phyloP scores from a whole-genome alignment of 2,888 invertebrate genomes.

The Ormyrus thymus region DNA sequence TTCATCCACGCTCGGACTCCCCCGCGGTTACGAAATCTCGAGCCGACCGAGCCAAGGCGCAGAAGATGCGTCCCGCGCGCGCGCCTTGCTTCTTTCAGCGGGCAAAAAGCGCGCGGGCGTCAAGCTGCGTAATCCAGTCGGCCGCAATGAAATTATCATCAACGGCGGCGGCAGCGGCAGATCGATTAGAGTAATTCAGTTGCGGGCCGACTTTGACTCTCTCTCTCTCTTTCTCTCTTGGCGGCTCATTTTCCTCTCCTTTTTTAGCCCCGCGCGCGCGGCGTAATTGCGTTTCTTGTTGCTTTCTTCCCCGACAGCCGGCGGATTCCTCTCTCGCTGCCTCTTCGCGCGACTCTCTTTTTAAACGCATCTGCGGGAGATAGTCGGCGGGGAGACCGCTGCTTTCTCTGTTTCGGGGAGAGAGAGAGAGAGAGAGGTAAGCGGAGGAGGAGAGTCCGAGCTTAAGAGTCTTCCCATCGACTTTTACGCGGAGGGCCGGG shows the following conservation, averaged over 20 bases:
- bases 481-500: not conserved
- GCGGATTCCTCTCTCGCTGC: conserved; percentile 3
- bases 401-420: not conserved
- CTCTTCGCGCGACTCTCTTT: not conserved
- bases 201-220: conserved; percentile 7
- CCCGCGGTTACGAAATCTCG: too few relatives aligned
- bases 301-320: conserved; percentile 16
- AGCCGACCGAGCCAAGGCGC: too few relatives aligned
- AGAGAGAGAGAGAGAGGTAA: not conserved
- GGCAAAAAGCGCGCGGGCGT: too few relatives aligned
- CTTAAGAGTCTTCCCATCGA: conserved; percentile 25
- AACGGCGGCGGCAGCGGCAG: conserved; percentile 21
- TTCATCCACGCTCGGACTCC: too few relatives aligned
- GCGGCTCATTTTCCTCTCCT: not conserved
- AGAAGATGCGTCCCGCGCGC: too few relatives aligned
- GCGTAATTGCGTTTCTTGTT: conserved; percentile 42
- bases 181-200: conserved; percentile 40
- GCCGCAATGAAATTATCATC: conserved; percentile 42
- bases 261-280: conserved; percentile 12
- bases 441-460: not conserved
- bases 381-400: conserved; percentile 2
- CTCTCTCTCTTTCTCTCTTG: not conserved
- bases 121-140: conserved; percentile 21
- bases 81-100: too few relatives aligned
- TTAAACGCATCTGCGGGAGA: conserved; percentile 40